These are phyloP conservation scores for Flabesymbios commensalis DNA, from an alignment of 2,888 invertebrate genomes.

Conservation along the genomic window DNA sequence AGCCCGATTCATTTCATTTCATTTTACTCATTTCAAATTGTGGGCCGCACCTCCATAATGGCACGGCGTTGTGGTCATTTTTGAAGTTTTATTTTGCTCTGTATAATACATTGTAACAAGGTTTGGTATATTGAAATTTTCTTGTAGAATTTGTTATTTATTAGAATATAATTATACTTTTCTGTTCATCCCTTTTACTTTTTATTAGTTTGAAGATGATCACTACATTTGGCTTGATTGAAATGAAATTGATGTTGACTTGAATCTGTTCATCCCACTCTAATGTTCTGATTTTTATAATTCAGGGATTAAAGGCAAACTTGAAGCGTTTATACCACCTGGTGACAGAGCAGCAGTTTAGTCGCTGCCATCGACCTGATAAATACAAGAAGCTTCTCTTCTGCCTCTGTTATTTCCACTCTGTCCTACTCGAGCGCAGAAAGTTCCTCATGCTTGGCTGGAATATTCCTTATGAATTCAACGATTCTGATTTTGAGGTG, in stretches of 20 bases:
- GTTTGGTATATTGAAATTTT: too few relatives aligned
- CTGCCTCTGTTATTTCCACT: constrained; percentile 83
- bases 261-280: background rate
- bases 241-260: background rate
- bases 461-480: constrained; percentile 88
- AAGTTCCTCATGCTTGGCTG: constrained; percentile 87
- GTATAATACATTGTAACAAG: too few relatives aligned
- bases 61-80: too few relatives aligned
- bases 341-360: constrained; percentile 78
- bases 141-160: too few relatives aligned
- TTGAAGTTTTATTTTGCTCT: too few relatives aligned
- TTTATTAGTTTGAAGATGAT: background rate
- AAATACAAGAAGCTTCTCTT: constrained; percentile 76
- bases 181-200: background rate
- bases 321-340: constrained; percentile 81
- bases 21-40: too few relatives aligned
- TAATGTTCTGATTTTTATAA: too few relatives aligned
- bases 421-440: constrained; percentile 80
- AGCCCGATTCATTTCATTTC: too few relatives aligned
- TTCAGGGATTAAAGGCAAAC: constrained; percentile 83
- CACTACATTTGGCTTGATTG: background rate
- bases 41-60: too few relatives aligned
- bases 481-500: constrained; percentile 88
- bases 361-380: constrained; percentile 69
- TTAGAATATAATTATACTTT: too few relatives aligned